phyloP scores from a whole-genome alignment of 2,888 invertebrate genomes.

The Cheilosia pagana region DNA sequence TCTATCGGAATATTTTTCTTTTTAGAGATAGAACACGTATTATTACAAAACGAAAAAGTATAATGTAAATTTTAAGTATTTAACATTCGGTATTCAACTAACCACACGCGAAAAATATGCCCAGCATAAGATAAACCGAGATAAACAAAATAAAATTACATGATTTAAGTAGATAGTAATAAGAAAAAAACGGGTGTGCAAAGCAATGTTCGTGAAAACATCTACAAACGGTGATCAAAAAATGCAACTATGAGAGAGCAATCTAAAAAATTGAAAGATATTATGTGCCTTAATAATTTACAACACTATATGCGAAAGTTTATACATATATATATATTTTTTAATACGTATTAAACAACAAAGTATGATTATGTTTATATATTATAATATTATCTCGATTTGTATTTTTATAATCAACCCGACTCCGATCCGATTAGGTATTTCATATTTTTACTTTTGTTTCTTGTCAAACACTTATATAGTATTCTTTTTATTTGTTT shows the following conservation, averaged over 20 bases:
- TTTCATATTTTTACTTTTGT: constrained; percentile 16
- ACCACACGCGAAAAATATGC: constrained; percentile 11
- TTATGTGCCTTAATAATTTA: constrained; percentile 74
- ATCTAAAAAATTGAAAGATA: constrained; percentile 71
- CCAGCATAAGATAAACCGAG: constrained; percentile 45
- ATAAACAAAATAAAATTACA: constrained; percentile 7
- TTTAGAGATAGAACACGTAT: constrained; percentile 5
- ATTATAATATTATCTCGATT: constrained; percentile 31
- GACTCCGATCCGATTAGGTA: constrained; percentile 53
- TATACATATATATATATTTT: constrained; percentile 45
- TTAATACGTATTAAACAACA: constrained; percentile 44
- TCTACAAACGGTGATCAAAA: constrained; percentile 64
- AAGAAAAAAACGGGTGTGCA: constrained; percentile 24
- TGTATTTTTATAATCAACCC: constrained; percentile 6
- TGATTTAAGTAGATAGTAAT: constrained; percentile 12
- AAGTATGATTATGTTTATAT: constrained; percentile 51
- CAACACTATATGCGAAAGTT: constrained; percentile 32
- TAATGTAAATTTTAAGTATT: constrained; percentile 35
- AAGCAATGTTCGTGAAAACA: constrained; percentile 16
- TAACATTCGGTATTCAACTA: constrained; percentile 31
- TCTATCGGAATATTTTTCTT: constrained; percentile 19
- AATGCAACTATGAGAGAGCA: constrained; percentile 66
- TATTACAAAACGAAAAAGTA: constrained; percentile 7
- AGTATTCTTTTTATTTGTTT: constrained; percentile 13
- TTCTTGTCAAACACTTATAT: constrained; percentile 21